Conservation (phyloP, 2,888 invertebrate genomes). For the Agonum fuliginosum region DNA sequence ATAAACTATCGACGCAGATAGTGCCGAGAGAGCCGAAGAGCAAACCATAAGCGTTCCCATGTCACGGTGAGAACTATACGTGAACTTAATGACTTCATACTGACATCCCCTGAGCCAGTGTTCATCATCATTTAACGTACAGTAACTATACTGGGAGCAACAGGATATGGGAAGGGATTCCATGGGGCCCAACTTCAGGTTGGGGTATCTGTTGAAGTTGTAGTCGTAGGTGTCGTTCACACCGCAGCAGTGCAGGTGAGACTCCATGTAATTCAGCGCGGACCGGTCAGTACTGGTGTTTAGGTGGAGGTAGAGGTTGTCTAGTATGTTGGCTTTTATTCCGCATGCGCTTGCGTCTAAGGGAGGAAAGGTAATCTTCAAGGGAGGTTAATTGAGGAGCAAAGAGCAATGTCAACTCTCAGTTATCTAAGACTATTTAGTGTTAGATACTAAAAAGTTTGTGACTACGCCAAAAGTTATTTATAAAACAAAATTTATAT, state of each 20-base stretch:
- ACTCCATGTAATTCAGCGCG: background rate
- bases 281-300: background rate
- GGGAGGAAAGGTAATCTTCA: background rate
- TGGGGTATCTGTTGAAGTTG: background rate
- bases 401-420: too few species aligned
- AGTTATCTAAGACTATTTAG: too few species aligned
- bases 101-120: conserved; percentile 13
- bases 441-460: too few species aligned
- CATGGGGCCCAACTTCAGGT: background rate
- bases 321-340: background rate
- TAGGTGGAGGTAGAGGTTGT: background rate
- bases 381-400: too few species aligned
- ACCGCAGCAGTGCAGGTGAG: conserved; percentile 12
- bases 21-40: background rate
- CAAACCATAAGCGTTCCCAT: conserved; percentile 14
- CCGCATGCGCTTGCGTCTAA: conserved; percentile 6
- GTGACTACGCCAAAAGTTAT: too few species aligned
- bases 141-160: background rate
- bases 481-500: too few species aligned
- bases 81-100: background rate
- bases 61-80: background rate
- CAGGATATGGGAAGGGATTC: background rate
- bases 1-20: conserved; percentile 32
- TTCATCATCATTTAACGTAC: background rate
- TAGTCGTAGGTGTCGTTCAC: background rate